Percentiles rank a stretch among this genome's conserved stretches.
phyloP scores from a whole-genome alignment of 2,888 invertebrate genomes.

The Hermaeophaga mercurialis region DNA sequence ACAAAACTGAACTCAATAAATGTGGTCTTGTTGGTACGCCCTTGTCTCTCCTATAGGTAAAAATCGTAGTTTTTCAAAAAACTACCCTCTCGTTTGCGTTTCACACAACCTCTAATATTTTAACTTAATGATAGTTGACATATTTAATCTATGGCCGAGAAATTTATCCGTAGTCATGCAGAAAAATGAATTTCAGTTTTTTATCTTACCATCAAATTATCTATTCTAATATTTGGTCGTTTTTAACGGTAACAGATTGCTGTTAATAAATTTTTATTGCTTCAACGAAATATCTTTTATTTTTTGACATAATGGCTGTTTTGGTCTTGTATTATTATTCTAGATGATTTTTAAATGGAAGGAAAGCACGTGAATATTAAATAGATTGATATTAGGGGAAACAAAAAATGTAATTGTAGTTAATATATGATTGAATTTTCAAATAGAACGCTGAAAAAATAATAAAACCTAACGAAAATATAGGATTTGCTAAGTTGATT shows the following conservation, averaged over 20 bases:
- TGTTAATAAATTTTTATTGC: constrained; percentile 7
- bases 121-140: constrained; percentile 32
- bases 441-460: too few relatives aligned
- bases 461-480: too few relatives aligned
- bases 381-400: too few relatives aligned
- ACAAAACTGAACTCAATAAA: too few relatives aligned
- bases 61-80: constrained; percentile 33
- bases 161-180: constrained; percentile 7
- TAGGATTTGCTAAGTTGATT: too few relatives aligned
- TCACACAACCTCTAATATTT: constrained; percentile 32
- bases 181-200: constrained; percentile 5
- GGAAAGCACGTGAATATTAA: background rate
- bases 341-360: background rate
- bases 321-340: background rate
- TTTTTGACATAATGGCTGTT: background rate
- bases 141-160: constrained; percentile 27
- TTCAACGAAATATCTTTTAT: background rate
- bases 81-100: constrained; percentile 30
- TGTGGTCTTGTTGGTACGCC: too few relatives aligned
- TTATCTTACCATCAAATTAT: background rate
- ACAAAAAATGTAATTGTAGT: too few relatives aligned
- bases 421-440: too few relatives aligned
- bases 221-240: constrained; percentile 7
- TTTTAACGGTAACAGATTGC: constrained; percentile 7
- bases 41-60: constrained; percentile 5